These are phyloP conservation scores for Pyrocoelia pectoralis DNA, from an alignment of 2,888 invertebrate species.

Conservation along the genomic window DNA sequence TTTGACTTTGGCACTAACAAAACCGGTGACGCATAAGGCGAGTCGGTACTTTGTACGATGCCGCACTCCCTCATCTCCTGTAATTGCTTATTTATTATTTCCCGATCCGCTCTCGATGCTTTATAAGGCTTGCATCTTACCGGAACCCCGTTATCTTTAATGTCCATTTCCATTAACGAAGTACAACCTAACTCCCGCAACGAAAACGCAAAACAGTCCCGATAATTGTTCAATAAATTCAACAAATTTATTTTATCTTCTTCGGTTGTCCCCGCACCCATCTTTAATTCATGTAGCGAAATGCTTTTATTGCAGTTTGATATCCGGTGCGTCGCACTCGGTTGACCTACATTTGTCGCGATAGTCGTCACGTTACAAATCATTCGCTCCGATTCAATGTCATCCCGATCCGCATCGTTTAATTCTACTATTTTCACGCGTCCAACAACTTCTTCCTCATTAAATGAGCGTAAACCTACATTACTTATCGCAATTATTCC, in stretches of 20 bases:
- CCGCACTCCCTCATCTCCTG: conserved; percentile 35
- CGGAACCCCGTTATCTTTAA: conserved; percentile 23
- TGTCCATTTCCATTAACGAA: conserved; percentile 20
- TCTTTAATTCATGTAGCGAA: no score
- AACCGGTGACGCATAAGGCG: conserved; percentile 34
- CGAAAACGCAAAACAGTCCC: conserved; percentile 22
- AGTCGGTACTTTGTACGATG: conserved; percentile 38
- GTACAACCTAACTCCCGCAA: conserved; percentile 27
- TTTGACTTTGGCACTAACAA: neutral
- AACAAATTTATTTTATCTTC: neutral
- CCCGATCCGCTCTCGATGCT: conserved; percentile 11
- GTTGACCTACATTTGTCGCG: no score
- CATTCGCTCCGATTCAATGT: no score
- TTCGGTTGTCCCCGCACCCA: neutral
- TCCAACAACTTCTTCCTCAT: no score
- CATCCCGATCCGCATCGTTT: no score
- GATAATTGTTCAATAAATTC: conserved; percentile 17
- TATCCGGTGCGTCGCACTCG: no score
- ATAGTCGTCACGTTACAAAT: no score
- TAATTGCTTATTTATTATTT: conserved; percentile 30
- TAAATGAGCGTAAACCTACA: no score
- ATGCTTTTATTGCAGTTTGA: neutral
- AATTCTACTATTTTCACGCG: no score
- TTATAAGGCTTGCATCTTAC: conserved; percentile 25
- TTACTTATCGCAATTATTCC: no score